A percentile compares a stretch with the other conserved stretches of the same genome.
phyloP scores from a whole-genome alignment of 2,113 vertebrate species.

The Oplegnathus fasciatus region DNA sequence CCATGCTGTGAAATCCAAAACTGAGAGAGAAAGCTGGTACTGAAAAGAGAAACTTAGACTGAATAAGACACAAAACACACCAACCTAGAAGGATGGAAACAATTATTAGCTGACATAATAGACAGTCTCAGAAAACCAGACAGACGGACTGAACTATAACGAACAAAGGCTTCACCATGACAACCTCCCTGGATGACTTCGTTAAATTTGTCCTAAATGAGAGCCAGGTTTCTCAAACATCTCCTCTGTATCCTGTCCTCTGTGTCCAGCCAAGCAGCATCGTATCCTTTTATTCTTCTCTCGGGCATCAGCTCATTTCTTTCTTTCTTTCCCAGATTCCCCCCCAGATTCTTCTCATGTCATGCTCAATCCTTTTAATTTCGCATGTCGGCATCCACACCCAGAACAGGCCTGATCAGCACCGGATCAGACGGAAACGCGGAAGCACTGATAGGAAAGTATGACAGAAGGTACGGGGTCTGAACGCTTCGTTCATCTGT shows the following conservation, averaged over 20 bases:
- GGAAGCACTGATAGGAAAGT: not conserved
- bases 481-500: not conserved
- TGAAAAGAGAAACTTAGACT: not conserved
- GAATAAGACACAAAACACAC: not conserved
- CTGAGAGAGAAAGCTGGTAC: not conserved
- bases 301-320: not conserved
- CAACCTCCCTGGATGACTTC: not conserved
- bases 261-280: not conserved
- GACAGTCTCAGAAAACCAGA: not conserved
- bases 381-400: not conserved
- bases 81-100: not conserved
- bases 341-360: not conserved
- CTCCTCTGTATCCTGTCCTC: not conserved
- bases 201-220: slow-evolving; percentile 11
- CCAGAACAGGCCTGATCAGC: not conserved
- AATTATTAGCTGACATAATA: not conserved
- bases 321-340: not conserved
- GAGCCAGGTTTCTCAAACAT: not conserved
- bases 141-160: not conserved
- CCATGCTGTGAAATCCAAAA: slow-evolving; percentile 13
- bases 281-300: not conserved
- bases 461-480: not conserved
- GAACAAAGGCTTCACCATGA: not conserved
- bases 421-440: not conserved
- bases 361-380: not conserved